These are phyloP conservation scores for Apogon talboti DNA, from an alignment of 2,797 vertebrate species.

Conservation along the genomic window DNA sequence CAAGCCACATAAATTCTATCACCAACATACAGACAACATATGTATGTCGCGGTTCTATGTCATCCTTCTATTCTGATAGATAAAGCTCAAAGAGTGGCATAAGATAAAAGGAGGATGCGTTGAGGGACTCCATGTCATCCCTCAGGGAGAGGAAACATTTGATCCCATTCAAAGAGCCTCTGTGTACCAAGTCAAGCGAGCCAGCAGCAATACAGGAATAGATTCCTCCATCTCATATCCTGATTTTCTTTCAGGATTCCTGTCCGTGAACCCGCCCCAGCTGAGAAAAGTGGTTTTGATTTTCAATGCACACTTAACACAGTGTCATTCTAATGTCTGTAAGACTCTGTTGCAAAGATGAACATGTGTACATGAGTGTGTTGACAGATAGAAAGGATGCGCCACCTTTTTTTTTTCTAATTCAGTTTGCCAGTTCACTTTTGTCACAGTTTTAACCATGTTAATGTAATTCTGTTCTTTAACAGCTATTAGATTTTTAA, in stretches of 20 bases:
- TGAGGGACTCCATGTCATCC: conserved; percentile 55
- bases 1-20: conserved; percentile 40
- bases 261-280: conserved; percentile 10
- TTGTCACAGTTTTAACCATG: not conserved
- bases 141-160: conserved; percentile 65
- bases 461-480: too few species aligned
- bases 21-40: conserved; percentile 42
- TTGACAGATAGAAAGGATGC: too few species aligned
- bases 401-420: too few species aligned
- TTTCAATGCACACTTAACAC: conserved; percentile 8
- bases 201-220: conserved; percentile 61
- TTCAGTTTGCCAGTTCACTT: not conserved
- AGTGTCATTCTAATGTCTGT: not conserved
- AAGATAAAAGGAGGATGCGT: conserved; percentile 65
- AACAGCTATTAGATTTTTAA: too few species aligned
- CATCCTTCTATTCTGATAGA: conserved; percentile 38
- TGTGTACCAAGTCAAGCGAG: conserved; percentile 52
- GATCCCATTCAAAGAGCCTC: conserved; percentile 68
- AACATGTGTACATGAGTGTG: not conserved
- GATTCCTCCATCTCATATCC: conserved; percentile 38
- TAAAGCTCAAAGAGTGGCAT: conserved; percentile 40
- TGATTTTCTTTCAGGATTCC: conserved; percentile 22
- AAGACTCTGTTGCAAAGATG: not conserved
- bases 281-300: conserved; percentile 39
- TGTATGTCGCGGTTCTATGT: conserved; percentile 29